These are phyloP conservation scores for Dysmachus trigonus DNA, from an alignment of 2,888 invertebrate species.

Conservation along the genomic window DNA sequence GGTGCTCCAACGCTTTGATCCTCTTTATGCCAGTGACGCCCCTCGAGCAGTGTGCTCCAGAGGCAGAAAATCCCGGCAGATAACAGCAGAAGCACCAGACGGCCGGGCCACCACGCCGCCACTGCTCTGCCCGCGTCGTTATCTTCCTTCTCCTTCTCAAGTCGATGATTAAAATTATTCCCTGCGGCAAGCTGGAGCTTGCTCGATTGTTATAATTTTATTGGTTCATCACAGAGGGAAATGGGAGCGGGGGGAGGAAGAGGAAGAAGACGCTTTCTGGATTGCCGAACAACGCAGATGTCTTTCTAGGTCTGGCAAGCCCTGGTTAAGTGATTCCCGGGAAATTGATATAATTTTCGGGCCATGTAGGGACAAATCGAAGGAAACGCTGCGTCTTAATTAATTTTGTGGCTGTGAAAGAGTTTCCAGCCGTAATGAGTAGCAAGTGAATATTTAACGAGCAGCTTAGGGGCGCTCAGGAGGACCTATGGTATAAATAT, in stretches of 20 bases:
- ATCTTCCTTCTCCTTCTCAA: not conserved
- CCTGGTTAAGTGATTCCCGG: not conserved
- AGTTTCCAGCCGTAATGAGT: not conserved
- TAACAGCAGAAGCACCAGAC: not conserved
- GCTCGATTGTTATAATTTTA: constrained; percentile 22
- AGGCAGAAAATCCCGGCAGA: not conserved
- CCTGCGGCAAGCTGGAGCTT: not conserved
- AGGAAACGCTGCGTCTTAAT: not conserved
- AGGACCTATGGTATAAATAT: not conserved
- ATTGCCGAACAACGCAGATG: not conserved
- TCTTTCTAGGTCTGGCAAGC: not conserved
- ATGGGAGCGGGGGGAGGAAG: not conserved
- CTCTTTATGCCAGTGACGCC: not conserved
- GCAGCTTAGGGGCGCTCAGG: not conserved
- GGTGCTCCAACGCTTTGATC: not conserved
- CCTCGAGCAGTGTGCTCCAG: not conserved
- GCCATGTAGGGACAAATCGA: not conserved
- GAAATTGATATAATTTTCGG: not conserved
- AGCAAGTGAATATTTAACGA: not conserved
- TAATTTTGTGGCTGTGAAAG: not conserved
- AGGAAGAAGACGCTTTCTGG: not conserved
- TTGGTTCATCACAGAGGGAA: not conserved
- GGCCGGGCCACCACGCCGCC: not conserved
- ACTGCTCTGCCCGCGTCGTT: too few relatives aligned
- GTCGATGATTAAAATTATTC: constrained; percentile 12